These are phyloP conservation scores for Physocephala rufipes DNA, from an alignment of 2,888 invertebrate genomes.

Conservation along the genomic window DNA sequence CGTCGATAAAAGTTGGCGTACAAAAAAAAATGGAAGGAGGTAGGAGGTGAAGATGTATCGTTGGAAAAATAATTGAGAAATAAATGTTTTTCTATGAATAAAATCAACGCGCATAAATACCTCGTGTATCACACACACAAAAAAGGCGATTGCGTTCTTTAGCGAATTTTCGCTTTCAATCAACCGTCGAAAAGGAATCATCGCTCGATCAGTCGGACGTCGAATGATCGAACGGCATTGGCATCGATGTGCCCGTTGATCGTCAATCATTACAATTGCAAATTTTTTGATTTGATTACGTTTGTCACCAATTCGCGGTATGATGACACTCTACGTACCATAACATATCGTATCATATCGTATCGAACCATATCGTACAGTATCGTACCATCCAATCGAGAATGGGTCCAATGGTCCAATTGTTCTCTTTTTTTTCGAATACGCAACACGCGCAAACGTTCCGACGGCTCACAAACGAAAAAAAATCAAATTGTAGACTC, in stretches of 20 bases:
- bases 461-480: not conserved
- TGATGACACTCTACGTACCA: too few species aligned
- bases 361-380: too few species aligned
- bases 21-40: not conserved
- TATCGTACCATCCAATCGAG: not conserved
- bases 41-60: not conserved
- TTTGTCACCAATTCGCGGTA: conserved; percentile 20
- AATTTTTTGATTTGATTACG: conserved; percentile 31
- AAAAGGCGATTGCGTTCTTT: not conserved
- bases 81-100: conserved; percentile 18
- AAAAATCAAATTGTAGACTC: too few species aligned
- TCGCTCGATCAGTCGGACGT: not conserved
- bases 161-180: conserved; percentile 33
- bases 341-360: too few species aligned
- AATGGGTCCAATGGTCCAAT: not conserved
- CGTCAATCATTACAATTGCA: conserved; percentile 32
- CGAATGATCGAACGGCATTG: not conserved
- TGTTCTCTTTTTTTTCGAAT: not conserved
- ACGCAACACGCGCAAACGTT: not conserved
- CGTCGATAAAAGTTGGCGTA: conserved; percentile 3
- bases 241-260: not conserved
- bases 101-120: not conserved
- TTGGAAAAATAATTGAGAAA: not conserved
- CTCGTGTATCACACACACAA: not conserved
- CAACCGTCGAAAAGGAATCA: not conserved